A percentile compares a stretch with the other conserved stretches of the same genome.
Evolutionary conservation across 2,888 invertebrate genomes (phyloP).

Genomic region (Drosophila mimica): DNA sequence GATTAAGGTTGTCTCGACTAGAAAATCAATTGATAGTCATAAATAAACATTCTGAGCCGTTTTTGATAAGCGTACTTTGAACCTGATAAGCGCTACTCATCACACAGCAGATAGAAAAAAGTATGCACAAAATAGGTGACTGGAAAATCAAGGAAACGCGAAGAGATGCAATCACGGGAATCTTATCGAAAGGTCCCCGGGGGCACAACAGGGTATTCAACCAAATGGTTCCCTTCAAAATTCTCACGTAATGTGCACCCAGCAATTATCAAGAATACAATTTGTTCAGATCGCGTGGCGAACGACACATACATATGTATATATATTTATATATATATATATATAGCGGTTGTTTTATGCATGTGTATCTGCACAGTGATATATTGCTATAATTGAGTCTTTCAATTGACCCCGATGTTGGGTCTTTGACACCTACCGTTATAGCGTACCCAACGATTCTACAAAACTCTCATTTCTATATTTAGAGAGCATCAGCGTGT

Average conservation of each 20-base stretch:
- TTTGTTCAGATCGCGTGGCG: conserved; percentile 39
- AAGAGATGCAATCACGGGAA: conserved; percentile 1
- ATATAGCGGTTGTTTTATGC: neutral
- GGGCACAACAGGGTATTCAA: conserved; percentile 15
- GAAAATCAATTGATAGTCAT: conserved; percentile 9
- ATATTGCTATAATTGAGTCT: conserved; percentile 78
- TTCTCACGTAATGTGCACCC: conserved; percentile 38
- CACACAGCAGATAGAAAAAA: conserved; percentile 6
- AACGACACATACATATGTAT: conserved; percentile 1
- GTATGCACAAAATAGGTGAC: neutral
- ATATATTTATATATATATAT: conserved; percentile 1
- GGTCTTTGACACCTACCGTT: conserved; percentile 75
- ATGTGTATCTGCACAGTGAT: conserved; percentile 42
- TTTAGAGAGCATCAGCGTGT: conserved; percentile 29
- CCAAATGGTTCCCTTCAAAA: conserved; percentile 30
- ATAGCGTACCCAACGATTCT: conserved; percentile 19
- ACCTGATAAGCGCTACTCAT: conserved; percentile 36
- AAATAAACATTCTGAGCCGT: conserved; percentile 3
- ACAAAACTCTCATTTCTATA: conserved; percentile 41
- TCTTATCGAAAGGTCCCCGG: conserved; percentile 25
- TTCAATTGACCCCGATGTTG: conserved; percentile 79
- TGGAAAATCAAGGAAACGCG: conserved; percentile 37
- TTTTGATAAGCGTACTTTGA: conserved; percentile 68
- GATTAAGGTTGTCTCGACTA: conserved; percentile 2
- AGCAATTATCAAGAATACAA: conserved; percentile 44